These are phyloP conservation scores for Pseudorhombus dupliciocellatus DNA, from an alignment of 2,113 vertebrate species.

Conservation along the genomic window DNA sequence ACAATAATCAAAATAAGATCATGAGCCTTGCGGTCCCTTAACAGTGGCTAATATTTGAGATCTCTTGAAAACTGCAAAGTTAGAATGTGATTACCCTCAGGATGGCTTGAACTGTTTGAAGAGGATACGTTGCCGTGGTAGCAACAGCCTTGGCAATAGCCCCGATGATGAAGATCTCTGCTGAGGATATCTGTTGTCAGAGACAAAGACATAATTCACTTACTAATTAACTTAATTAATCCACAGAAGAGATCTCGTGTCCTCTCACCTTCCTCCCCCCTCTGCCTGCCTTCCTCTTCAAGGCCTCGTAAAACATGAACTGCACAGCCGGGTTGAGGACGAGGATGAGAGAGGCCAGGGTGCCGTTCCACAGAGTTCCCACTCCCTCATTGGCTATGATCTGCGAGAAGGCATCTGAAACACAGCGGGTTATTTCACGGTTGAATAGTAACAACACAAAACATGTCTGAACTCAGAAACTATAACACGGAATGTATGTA, in stretches of 20 bases:
- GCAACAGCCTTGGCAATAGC: constrained; percentile 84
- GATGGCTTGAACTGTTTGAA: constrained; percentile 84
- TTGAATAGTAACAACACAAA: not conserved
- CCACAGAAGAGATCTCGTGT: not conserved
- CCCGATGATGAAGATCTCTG: constrained; percentile 84
- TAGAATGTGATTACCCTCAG: constrained; percentile 76
- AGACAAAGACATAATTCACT: constrained; percentile 13
- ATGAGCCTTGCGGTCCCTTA: too few species aligned
- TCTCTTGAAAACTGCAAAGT: not conserved
- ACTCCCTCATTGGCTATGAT: constrained; percentile 81
- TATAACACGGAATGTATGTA: constrained; percentile 6
- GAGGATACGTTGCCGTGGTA: constrained; percentile 81
- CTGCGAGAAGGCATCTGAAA: constrained; percentile 83
- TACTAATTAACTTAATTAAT: too few species aligned
- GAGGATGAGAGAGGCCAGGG: constrained; percentile 83
- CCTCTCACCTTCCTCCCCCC: constrained; percentile 72
- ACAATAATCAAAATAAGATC: too few species aligned
- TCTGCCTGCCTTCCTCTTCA: constrained; percentile 80
- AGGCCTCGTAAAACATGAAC: constrained; percentile 85
- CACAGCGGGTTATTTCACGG: not conserved
- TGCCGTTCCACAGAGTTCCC: constrained; percentile 81
- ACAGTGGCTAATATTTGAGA: not conserved
- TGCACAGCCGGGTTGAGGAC: constrained; percentile 84
- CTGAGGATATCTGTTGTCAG: constrained; percentile 79
- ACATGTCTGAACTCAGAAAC: not conserved